phyloP scores from a whole-genome alignment of 23 tunicate species.

The Oikopleura albicans region DNA sequence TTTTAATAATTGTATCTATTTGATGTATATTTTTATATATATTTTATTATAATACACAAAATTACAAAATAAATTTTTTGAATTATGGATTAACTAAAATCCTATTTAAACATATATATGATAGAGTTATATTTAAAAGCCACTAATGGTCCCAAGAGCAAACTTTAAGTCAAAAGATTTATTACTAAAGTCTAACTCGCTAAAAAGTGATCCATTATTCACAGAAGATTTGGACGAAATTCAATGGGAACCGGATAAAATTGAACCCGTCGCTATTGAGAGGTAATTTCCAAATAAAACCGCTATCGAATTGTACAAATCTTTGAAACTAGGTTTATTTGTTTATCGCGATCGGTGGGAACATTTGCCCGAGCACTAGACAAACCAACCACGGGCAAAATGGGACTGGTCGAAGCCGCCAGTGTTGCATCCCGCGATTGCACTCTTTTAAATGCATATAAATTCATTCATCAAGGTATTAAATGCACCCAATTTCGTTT shows the following conservation, averaged over 20 bases:
- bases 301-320: too few species aligned
- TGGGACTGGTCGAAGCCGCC: constrained; percentile 52
- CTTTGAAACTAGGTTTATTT: background rate
- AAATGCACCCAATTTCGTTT: too few species aligned
- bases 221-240: background rate
- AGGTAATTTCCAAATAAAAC: background rate
- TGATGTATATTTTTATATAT: too few species aligned
- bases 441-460: constrained; percentile 24
- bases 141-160: too few species aligned
- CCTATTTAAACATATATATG: too few species aligned
- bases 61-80: too few species aligned
- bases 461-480: constrained; percentile 4
- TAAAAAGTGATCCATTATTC: background rate
- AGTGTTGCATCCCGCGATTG: constrained; percentile 77
- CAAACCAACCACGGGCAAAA: constrained; percentile 33
- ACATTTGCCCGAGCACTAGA: constrained; percentile 94
- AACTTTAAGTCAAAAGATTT: too few species aligned
- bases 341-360: constrained; percentile 57
- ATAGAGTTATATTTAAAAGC: too few species aligned
- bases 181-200: too few species aligned
- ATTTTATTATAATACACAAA: too few species aligned
- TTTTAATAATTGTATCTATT: too few species aligned
- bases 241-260: background rate
- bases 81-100: too few species aligned
- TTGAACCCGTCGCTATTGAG: background rate